Evolutionary conservation across 2,113 vertebrate genomes (phyloP).

Genomic region (Alexandromys fortis): DNA sequence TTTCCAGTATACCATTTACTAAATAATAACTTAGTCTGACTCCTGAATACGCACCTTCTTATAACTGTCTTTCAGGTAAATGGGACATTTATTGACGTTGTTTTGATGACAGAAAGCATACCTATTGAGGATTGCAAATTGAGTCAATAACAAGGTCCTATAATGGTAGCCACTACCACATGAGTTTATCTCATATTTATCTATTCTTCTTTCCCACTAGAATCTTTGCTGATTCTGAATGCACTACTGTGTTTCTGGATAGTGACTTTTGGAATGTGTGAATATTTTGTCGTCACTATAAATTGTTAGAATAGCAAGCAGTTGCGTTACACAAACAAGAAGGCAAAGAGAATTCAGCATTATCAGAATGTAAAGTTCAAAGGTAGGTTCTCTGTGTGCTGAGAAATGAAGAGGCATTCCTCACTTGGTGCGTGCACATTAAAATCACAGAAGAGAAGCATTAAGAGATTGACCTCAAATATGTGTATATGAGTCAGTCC

Average conservation of each 20-base stretch:
- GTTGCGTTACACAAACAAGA: neutral
- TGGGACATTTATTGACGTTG: neutral
- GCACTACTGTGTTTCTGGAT: rapidly evolving
- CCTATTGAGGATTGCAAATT: neutral
- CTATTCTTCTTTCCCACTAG: neutral
- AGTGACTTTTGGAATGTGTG: neutral
- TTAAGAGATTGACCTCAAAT: neutral
- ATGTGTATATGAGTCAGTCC: neutral
- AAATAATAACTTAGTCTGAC: neutral
- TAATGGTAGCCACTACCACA: neutral
- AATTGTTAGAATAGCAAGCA: neutral
- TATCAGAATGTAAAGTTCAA: neutral
- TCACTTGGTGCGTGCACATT: rapidly evolving
- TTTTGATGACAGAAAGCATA: neutral
- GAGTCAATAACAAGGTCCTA: neutral
- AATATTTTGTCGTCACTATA: neutral
- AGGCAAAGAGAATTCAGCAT: neutral
- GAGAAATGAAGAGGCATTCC: neutral
- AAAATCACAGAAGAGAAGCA: neutral
- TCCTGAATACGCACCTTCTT: neutral
- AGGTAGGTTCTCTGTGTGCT: neutral
- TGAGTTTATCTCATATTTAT: neutral
- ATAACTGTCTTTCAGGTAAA: neutral
- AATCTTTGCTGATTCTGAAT: neutral
- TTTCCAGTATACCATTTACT: neutral